Evolutionary conservation across 2,113 vertebrate species (phyloP).

Genomic region (Bufo gargarizans): DNA sequence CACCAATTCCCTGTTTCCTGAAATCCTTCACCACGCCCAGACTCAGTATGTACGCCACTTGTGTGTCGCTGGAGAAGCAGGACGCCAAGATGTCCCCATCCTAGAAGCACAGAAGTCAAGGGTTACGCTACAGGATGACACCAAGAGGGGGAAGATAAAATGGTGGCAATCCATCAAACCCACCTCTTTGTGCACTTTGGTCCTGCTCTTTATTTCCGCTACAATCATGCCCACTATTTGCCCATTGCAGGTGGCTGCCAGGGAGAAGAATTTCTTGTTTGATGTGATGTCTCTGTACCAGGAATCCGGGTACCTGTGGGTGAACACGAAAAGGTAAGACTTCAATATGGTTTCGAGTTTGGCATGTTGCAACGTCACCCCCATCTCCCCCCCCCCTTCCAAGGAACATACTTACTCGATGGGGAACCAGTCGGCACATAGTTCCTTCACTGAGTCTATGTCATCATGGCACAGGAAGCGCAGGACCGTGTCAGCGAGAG

Average conservation of each 20-base stretch:
- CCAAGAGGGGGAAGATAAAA: not conserved
- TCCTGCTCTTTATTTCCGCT: conserved; percentile 96
- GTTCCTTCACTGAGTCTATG: conserved; percentile 96
- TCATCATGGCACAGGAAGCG: conserved; percentile 98
- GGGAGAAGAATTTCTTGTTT: conserved; percentile 99
- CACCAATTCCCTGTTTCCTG: conserved; percentile 98
- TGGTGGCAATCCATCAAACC: not conserved
- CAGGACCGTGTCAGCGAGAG: conserved; percentile 93
- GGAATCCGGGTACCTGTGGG: conserved; percentile 95
- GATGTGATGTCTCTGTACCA: conserved; percentile 99
- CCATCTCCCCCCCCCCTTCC: not conserved
- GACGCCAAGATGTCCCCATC: conserved; percentile 98
- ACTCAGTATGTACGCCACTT: conserved; percentile 97
- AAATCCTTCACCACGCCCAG: conserved; percentile 98
- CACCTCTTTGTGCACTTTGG: conserved; percentile 99
- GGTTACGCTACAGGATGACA: not conserved
- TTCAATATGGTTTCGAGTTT: too few relatives aligned
- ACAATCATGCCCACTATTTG: conserved; percentile 98
- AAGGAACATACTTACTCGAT: conserved; percentile 83
- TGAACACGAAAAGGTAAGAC: not conserved
- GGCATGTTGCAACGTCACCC: not conserved
- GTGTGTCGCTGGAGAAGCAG: conserved; percentile 93
- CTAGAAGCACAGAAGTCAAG: conserved; percentile 60
- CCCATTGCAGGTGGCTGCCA: conserved; percentile 92
- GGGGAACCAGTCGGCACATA: conserved; percentile 97